A percentile compares a stretch with the other conserved stretches of the same genome.
Evolutionary conservation across 2,797 vertebrate species (phyloP).

Genomic region (Gambelia wislizenii): DNA sequence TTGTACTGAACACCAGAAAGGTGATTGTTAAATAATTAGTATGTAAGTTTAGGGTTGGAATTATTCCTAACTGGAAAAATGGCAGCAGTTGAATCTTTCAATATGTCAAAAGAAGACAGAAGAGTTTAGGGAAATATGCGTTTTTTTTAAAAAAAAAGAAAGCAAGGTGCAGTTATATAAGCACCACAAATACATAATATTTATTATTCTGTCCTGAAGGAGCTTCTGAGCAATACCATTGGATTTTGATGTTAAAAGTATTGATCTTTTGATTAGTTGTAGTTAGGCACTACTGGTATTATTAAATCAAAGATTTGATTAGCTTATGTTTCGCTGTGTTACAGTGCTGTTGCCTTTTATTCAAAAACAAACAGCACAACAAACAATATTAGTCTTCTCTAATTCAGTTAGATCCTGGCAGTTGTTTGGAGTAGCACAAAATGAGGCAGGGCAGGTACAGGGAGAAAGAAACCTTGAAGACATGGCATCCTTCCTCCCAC

Average conservation of each 20-base stretch:
- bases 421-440: background rate
- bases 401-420: background rate
- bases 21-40: background rate
- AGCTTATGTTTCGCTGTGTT: background rate
- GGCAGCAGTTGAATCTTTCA: background rate
- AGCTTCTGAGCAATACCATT: background rate
- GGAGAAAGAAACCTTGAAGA: conserved; percentile 7
- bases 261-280: background rate
- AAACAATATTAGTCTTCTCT: background rate
- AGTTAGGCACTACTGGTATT: background rate
- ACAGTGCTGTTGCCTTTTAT: background rate
- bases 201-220: background rate
- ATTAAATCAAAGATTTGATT: background rate
- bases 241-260: background rate
- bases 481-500: background rate
- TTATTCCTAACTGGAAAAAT: too few relatives aligned
- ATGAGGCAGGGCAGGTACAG: background rate
- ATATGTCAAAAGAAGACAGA: background rate
- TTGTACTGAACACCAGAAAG: background rate
- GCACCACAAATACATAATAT: background rate
- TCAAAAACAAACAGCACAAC: background rate
- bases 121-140: background rate
- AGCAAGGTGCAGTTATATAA: background rate
- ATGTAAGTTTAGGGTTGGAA: background rate
- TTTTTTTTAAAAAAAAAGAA: background rate